Conservation (phyloP, 2,797 vertebrate genomes). For the Dicrostonyx torquatus region DNA sequence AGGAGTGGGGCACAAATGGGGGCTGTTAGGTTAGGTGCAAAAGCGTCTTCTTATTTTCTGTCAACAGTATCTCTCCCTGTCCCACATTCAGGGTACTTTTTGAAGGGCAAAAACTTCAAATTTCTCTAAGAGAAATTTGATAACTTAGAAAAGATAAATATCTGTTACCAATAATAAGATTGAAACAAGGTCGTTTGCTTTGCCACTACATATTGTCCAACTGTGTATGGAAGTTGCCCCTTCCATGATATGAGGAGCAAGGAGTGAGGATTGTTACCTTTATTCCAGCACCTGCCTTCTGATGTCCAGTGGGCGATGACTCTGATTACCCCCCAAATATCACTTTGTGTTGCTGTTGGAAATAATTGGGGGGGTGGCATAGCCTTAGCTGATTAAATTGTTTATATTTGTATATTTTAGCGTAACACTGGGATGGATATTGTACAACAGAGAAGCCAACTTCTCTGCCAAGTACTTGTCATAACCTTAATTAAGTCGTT, state of each 20-base stretch:
- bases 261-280: neutral
- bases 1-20: neutral
- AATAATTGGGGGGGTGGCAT: neutral
- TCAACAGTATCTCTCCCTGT: neutral
- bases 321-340: neutral
- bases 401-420: neutral
- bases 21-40: neutral
- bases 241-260: neutral
- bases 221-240: neutral
- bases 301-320: neutral
- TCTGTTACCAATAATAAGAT: neutral
- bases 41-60: neutral
- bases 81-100: neutral
- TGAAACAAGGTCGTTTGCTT: neutral
- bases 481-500: slow-evolving; percentile 52
- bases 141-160: neutral
- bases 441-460: neutral
- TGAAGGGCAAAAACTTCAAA: neutral
- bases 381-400: slow-evolving; percentile 12
- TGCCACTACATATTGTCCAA: neutral
- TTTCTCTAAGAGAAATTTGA: neutral
- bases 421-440: neutral
- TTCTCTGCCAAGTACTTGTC: slow-evolving; percentile 50
- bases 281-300: neutral
- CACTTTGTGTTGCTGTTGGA: neutral